A percentile compares a stretch with the other conserved stretches of the same genome.
These are phyloP conservation scores for Macrophya annulata DNA, from an alignment of 2,888 invertebrate species.

Conservation along the genomic window DNA sequence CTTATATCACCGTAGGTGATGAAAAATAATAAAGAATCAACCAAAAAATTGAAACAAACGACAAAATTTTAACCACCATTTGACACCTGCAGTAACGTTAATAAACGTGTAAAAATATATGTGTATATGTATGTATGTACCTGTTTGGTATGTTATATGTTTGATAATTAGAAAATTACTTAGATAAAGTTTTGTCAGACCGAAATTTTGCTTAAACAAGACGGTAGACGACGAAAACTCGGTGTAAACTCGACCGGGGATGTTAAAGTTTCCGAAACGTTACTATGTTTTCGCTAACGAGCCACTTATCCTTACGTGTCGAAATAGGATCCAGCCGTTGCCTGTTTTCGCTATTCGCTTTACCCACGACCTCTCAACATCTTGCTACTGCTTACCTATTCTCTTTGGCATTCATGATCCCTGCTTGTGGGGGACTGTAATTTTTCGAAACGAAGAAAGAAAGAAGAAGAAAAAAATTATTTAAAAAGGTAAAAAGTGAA, in stretches of 20 bases:
- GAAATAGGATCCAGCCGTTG: conserved; percentile 35
- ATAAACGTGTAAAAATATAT: not conserved
- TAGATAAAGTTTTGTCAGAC: not conserved
- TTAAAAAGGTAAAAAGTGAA: not conserved
- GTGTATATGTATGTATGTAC: too few species aligned
- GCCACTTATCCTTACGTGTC: conserved; percentile 54
- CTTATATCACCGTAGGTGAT: too few species aligned
- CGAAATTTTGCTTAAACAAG: conserved; percentile 16
- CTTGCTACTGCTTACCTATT: not conserved
- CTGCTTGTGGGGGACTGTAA: not conserved
- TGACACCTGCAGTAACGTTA: not conserved
- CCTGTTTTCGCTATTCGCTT: conserved; percentile 12
- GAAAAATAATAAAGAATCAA: too few species aligned
- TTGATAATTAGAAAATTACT: not conserved
- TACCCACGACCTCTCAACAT: conserved; percentile 12
- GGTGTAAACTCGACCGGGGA: conserved; percentile 2
- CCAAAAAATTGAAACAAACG: too few species aligned
- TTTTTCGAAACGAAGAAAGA: not conserved
- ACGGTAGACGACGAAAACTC: not conserved
- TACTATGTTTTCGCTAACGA: conserved; percentile 37
- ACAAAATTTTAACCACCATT: not conserved
- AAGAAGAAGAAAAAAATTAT: not conserved
- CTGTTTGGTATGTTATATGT: not conserved
- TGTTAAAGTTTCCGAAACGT: conserved; percentile 46
- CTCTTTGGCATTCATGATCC: conserved; percentile 6